These are phyloP conservation scores for Elephantulus edwardii DNA, from an alignment of 2,113 vertebrate genomes.

Conservation along the genomic window DNA sequence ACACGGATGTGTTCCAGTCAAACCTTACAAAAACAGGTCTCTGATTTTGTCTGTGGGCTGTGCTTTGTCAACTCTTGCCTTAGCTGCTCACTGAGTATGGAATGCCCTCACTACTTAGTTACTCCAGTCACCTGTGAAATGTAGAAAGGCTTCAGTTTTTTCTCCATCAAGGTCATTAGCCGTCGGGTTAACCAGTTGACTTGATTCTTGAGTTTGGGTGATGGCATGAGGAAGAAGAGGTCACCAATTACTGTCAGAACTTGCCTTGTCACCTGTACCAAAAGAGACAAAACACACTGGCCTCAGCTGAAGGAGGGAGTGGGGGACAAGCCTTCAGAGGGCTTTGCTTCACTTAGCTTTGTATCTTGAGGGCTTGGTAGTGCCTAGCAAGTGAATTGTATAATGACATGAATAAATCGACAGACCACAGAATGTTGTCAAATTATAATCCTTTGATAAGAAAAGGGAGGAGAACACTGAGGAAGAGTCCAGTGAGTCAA, in stretches of 20 bases:
- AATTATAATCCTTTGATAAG: neutral
- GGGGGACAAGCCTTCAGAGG: neutral
- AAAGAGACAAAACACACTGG: neutral
- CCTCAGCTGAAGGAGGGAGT: neutral
- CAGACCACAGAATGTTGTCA: neutral
- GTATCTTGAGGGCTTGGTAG: neutral
- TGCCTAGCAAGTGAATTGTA: neutral
- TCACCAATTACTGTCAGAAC: too few species aligned
- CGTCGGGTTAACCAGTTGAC: too few species aligned
- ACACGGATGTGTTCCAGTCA: too few species aligned
- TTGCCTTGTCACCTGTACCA: constrained; percentile 30
- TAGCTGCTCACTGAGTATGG: too few species aligned
- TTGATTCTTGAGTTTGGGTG: too few species aligned
- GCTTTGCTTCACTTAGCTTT: neutral
- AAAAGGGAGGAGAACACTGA: neutral
- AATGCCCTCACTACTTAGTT: too few species aligned
- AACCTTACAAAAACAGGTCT: too few species aligned
- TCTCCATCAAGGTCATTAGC: too few species aligned
- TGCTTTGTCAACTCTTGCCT: too few species aligned
- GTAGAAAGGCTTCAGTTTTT: too few species aligned
- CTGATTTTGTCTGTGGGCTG: too few species aligned
- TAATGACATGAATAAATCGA: neutral
- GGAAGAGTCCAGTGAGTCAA: neutral
- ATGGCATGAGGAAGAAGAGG: neutral
- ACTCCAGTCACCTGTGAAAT: too few species aligned